Conservation (phyloP, 2,888 invertebrate genomes). For the Mantis religiosa region DNA sequence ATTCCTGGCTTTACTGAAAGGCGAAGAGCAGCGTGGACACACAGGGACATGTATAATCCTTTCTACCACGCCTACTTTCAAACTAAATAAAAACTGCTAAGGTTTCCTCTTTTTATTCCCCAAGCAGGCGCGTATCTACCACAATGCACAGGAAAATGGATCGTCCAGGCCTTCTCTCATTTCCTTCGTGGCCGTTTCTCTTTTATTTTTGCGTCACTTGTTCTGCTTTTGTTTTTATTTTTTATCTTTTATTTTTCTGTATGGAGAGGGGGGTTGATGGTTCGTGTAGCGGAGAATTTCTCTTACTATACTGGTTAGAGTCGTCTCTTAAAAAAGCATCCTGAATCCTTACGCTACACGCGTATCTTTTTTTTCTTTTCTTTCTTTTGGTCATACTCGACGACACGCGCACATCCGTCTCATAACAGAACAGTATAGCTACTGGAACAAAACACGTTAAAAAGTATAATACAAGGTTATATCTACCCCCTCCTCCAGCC, state of each 20-base stretch:
- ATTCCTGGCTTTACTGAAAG: neutral
- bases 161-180: neutral
- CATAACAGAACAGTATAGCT: neutral
- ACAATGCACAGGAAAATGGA: neutral
- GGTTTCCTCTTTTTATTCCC: neutral
- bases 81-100: neutral
- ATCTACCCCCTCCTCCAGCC: neutral
- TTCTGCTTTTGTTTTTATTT: neutral
- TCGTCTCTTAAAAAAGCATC: neutral
- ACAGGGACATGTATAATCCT: neutral
- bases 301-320: neutral
- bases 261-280: neutral
- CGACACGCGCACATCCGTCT: neutral
- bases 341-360: neutral
- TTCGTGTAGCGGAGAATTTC: neutral
- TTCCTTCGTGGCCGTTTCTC: neutral
- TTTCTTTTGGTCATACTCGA: neutral
- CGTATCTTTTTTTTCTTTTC: neutral
- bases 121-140: neutral
- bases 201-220: neutral
- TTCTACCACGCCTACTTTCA: neutral
- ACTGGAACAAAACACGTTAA: neutral
- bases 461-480: neutral
- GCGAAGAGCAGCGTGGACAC: neutral
- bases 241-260: neutral